A percentile compares a stretch with the other conserved stretches of the same genome.
Conservation (phyloP, 2,888 invertebrate genomes). For the Monochamus alternatus region DNA sequence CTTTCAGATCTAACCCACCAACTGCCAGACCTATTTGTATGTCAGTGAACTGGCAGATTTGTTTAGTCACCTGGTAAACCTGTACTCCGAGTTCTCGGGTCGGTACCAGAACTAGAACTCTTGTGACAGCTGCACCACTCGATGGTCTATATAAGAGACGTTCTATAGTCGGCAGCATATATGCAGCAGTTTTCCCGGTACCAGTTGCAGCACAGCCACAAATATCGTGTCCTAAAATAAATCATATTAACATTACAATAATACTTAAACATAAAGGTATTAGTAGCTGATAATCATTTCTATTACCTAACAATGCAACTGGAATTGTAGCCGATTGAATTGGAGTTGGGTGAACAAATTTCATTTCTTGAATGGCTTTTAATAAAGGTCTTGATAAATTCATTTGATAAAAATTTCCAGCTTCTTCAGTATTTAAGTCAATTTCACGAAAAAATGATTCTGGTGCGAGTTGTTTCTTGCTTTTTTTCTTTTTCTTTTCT, state of each 20-base stretch:
- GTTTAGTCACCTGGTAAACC: conserved; percentile 95
- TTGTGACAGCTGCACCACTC: conserved; percentile 77
- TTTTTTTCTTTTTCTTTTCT: conserved; percentile 77
- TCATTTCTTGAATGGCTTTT: conserved; percentile 90
- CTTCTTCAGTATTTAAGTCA: conserved; percentile 77
- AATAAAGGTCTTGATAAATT: conserved; percentile 94
- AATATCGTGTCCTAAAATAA: conserved; percentile 85
- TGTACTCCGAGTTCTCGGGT: conserved; percentile 98
- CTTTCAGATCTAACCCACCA: conserved; percentile 90
- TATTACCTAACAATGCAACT: conserved; percentile 83
- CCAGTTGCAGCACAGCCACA: conserved; percentile 99
- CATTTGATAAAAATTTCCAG: conserved; percentile 91
- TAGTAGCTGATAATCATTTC: not conserved
- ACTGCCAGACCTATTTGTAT: conserved; percentile 89
- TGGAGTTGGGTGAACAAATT: conserved; percentile 95
- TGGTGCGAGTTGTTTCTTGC: conserved; percentile 64
- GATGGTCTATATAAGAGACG: conserved; percentile 90
- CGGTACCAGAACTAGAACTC: conserved; percentile 95
- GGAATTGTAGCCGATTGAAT: conserved; percentile 98
- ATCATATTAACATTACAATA: not conserved
- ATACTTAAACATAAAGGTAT: conserved; percentile 7
- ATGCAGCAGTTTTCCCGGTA: conserved; percentile 98
- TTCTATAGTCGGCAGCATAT: conserved; percentile 97
- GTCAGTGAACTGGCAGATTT: conserved; percentile 89
- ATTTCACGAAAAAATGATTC: conserved; percentile 74